Conservation (phyloP, 2,113 vertebrate species). For the Colius striatus region DNA sequence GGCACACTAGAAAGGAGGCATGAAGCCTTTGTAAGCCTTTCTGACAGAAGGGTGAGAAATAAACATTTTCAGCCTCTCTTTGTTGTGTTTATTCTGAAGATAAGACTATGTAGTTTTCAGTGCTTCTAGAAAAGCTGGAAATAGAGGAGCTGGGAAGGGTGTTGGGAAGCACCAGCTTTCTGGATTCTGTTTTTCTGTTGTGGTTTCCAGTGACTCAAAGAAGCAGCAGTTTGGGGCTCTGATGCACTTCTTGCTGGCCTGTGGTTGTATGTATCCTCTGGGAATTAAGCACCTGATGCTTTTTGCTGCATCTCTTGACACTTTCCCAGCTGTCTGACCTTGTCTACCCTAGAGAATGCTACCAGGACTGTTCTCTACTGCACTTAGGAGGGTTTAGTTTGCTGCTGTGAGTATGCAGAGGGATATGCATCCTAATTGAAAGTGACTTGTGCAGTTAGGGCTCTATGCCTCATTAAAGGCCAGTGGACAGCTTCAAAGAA, state of each 20-base stretch:
- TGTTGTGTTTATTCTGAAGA: background rate
- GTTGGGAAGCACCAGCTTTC: background rate
- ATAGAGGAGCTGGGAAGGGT: background rate
- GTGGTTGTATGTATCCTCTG: background rate
- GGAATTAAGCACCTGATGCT: background rate
- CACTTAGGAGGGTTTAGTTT: background rate
- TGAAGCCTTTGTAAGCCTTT: fast-evolving
- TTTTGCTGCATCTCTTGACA: background rate
- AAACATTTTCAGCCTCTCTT: background rate
- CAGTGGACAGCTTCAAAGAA: background rate
- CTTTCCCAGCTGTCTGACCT: background rate
- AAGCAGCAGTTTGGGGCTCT: constrained; percentile 33
- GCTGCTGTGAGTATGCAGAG: background rate
- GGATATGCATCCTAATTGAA: background rate
- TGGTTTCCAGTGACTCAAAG: constrained; percentile 44
- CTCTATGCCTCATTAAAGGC: background rate
- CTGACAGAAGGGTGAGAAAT: background rate
- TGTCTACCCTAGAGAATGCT: background rate
- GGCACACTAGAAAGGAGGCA: background rate
- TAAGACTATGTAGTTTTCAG: background rate
- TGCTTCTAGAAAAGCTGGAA: background rate
- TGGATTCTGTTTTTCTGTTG: background rate
- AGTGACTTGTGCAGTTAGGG: background rate
- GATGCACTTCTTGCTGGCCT: background rate
- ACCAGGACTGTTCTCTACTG: background rate